phyloP scores from a whole-genome alignment of 2,113 vertebrate species.

The Protomyctophum bolini region DNA sequence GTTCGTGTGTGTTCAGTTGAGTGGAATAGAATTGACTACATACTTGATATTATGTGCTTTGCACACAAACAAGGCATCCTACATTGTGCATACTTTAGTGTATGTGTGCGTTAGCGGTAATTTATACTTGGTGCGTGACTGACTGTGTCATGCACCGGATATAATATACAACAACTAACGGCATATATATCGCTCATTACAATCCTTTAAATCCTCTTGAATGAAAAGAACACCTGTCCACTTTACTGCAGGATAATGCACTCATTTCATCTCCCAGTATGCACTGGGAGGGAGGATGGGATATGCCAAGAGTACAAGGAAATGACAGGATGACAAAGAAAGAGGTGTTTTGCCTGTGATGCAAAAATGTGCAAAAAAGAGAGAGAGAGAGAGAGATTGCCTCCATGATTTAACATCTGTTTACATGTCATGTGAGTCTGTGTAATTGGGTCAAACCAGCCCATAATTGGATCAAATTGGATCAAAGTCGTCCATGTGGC shows the following conservation, averaged over 20 bases:
- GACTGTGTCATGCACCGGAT: too few species aligned
- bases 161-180: too few species aligned
- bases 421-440: not conserved
- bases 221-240: not conserved
- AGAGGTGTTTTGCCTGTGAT: not conserved
- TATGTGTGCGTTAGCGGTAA: too few species aligned
- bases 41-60: too few species aligned
- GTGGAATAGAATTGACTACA: too few species aligned
- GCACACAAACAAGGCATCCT: too few species aligned
- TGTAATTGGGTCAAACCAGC: constrained; percentile 21
- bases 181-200: not conserved
- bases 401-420: too few species aligned
- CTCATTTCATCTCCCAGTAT: not conserved
- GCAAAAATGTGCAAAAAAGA: not conserved
- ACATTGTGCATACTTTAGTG: too few species aligned
- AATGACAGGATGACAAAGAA: not conserved
- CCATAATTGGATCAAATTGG: constrained; percentile 18
- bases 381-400: too few species aligned
- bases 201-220: not conserved
- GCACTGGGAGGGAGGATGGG: not conserved
- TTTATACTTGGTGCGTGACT: too few species aligned
- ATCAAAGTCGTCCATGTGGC: constrained; percentile 24
- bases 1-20: too few species aligned
- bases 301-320: not conserved
- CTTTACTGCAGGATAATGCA: not conserved